phyloP scores from a whole-genome alignment of 1,140 invertebrate genomes.

The roundworm (Caenorhabditis elegans) region WBcel235 BX284605.5:10401501-10402000 shows the following conservation, averaged over 20 bases:
- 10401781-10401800: neutral
- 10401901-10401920: neutral
- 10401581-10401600: neutral
- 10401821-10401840: neutral
- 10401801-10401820: no score
- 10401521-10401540: neutral
- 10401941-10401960: neutral
- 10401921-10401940: neutral
- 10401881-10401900: neutral
- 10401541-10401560: neutral
- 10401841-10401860: neutral
- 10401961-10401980: neutral
- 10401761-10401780: neutral
- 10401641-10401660: neutral
- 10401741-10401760: neutral
- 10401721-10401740: slow-evolving; percentile 8
- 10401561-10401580: neutral
- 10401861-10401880: neutral
- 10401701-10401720: slow-evolving; percentile 7
- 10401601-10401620: neutral
- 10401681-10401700: neutral
- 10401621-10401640: neutral
- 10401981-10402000: neutral
- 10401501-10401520: neutral
- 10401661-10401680: neutral